Conservation (phyloP, 2,797 vertebrate species). For the Alfaro cultratus region DNA sequence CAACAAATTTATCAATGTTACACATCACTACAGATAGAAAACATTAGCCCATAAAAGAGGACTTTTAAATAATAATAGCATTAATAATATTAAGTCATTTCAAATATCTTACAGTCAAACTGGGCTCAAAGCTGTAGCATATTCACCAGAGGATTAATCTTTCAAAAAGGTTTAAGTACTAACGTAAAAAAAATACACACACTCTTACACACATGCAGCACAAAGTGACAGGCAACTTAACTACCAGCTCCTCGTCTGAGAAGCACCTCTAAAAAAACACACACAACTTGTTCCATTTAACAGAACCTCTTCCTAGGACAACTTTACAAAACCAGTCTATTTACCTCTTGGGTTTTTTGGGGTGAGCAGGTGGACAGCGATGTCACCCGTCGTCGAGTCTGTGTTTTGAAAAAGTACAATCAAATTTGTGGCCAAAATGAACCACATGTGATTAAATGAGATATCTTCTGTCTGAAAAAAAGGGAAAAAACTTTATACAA, state of each 20-base stretch:
- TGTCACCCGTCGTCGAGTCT: slow-evolving; percentile 13
- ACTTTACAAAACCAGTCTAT: slow-evolving; percentile 38
- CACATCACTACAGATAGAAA: slow-evolving; percentile 78
- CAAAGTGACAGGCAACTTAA: slow-evolving; percentile 73
- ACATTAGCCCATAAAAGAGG: slow-evolving; percentile 71
- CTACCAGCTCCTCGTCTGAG: slow-evolving; percentile 63
- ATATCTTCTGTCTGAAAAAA: slow-evolving; percentile 22
- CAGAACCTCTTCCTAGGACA: slow-evolving; percentile 29
- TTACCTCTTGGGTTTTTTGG: slow-evolving; percentile 27
- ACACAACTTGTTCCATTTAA: slow-evolving; percentile 56
- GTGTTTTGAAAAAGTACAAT: slow-evolving; percentile 8
- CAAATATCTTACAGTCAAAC: slow-evolving; percentile 72
- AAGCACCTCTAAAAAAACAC: slow-evolving; percentile 63
- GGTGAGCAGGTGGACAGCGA: slow-evolving; percentile 1
- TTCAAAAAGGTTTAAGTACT: slow-evolving; percentile 54
- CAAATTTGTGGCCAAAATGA: slow-evolving; percentile 36
- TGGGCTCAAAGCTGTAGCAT: slow-evolving; percentile 45
- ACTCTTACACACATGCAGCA: slow-evolving; percentile 79
- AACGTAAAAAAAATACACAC: slow-evolving; percentile 32
- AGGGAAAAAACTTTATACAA: slow-evolving; percentile 54
- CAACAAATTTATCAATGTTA: slow-evolving; percentile 69
- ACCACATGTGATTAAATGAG: slow-evolving; percentile 35
- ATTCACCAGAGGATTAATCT: slow-evolving; percentile 61
- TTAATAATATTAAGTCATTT: slow-evolving; percentile 66
- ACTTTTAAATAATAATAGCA: slow-evolving; percentile 57